Conservation (phyloP, 2,113 vertebrate species). For the Phodopus roborovskii region DNA sequence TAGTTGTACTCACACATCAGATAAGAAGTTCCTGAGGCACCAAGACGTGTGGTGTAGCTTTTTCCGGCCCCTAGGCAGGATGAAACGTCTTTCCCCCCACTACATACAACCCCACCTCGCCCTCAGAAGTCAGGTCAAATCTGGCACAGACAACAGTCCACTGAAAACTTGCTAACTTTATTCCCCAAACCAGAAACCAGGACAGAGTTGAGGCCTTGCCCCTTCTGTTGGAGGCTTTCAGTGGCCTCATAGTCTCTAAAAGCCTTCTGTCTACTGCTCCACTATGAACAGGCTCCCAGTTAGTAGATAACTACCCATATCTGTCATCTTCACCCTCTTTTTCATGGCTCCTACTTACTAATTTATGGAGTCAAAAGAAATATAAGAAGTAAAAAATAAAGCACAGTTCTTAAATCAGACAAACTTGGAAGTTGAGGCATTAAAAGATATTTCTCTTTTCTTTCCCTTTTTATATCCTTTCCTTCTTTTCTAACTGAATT, state of each 20-base stretch:
- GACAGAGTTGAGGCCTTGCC: not conserved
- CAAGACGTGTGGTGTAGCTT: not conserved
- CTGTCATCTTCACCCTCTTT: not conserved
- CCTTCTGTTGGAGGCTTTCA: not conserved
- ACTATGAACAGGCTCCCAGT: not conserved
- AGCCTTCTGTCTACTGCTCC: not conserved
- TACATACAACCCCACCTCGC: accelerated
- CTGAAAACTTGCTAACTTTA: not conserved
- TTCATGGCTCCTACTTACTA: not conserved
- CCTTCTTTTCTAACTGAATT: not conserved
- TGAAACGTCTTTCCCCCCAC: not conserved
- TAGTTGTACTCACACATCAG: slow-evolving; percentile 59
- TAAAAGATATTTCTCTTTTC: not conserved
- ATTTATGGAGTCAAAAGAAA: not conserved
- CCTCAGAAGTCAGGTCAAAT: not conserved
- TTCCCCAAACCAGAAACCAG: not conserved
- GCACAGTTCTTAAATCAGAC: slow-evolving; percentile 13
- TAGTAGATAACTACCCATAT: accelerated
- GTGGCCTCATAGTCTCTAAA: not conserved
- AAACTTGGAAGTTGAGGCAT: not conserved
- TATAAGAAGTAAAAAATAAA: not conserved
- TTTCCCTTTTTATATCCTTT: not conserved
- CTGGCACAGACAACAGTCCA: not conserved
- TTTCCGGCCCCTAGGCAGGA: not conserved
- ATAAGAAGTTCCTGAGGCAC: not conserved